Percentiles rank a stretch among this genome's conserved stretches.
Conservation (phyloP, 2,113 vertebrate species). For the Grus americana region DNA sequence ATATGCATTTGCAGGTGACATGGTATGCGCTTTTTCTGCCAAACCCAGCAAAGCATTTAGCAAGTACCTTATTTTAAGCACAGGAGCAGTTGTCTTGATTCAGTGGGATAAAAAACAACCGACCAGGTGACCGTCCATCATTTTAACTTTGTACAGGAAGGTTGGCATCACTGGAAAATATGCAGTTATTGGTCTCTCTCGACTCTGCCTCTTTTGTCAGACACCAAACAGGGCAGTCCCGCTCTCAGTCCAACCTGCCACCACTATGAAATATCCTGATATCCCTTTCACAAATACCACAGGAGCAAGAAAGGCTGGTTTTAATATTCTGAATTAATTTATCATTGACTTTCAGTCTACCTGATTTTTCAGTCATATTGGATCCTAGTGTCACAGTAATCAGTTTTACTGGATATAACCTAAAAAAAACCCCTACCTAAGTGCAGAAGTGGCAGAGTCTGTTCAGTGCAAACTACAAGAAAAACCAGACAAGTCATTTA, state of each 20-base stretch:
- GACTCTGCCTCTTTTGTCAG: not conserved
- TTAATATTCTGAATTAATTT: not conserved
- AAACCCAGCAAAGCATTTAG: not conserved
- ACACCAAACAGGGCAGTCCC: not conserved
- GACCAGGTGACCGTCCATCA: not conserved
- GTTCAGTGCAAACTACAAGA: not conserved
- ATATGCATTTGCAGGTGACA: not conserved
- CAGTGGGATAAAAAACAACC: not conserved
- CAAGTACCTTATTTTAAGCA: not conserved
- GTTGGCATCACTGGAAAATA: not conserved
- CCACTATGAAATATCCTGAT: fast-evolving
- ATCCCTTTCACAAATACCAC: not conserved
- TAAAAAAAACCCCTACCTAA: not conserved
- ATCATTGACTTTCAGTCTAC: not conserved
- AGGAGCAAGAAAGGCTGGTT: not conserved
- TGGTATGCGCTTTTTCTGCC: not conserved
- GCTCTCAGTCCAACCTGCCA: not conserved
- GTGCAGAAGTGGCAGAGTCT: not conserved
- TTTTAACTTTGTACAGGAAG: not conserved
- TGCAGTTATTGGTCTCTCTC: not conserved
- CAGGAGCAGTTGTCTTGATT: not conserved
- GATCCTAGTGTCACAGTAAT: not conserved
- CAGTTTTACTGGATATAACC: not conserved
- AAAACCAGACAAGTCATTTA: not conserved
- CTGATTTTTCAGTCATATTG: not conserved